Base-by-base conservation (phyloP, 2,888 invertebrate genomes). In the Acleris emargana region DNA sequence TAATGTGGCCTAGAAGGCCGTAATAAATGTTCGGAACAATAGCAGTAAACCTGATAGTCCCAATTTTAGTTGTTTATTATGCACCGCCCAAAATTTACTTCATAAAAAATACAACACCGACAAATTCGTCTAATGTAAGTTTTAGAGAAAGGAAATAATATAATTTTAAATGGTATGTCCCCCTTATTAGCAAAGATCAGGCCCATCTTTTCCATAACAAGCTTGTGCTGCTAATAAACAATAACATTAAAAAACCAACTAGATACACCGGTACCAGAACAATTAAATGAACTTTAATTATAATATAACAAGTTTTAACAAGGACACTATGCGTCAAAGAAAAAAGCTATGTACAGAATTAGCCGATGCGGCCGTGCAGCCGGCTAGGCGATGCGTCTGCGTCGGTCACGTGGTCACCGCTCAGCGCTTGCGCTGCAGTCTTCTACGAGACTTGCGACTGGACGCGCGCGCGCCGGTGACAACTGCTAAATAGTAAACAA, bases 381-480 rank as follows among this genome's bases (percentile, higher is more conserved):
- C 42, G 43, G 57, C 20, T 62, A 32, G 58, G 58, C 47, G 58
- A 28, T 28, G 49, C 28, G 51, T 0, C 32, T 28, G 49, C 28
- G 51, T 0, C 32, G 43, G 57, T 60, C 60, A 57, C 60, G 54
- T 53, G 66, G 63, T 62, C 67, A 73, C 71, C 71, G 67, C 64
- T 63, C 69, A 45, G 61, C 63, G 67, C 42, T 55, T 52, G 47
- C 64, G 62, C 69, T 25, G 62, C 81, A 88, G 87, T 87, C 75
- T 74, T 73, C 74, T 68, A 66, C 80, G 82, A 77, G 82, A 77
- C 68, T 78, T 75, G 80, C 73, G 62, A 72, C 75, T 71, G 77
- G 69, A 75, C 79, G 82, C 84, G 86, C 85, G 80, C 54, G 68
- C 58, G 58, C 53, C 50, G 22, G 7, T 45, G 6, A 22, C 16